These are phyloP conservation scores for Serilophus lunatus DNA, from an alignment of 2,113 vertebrate genomes.

Conservation along the genomic window DNA sequence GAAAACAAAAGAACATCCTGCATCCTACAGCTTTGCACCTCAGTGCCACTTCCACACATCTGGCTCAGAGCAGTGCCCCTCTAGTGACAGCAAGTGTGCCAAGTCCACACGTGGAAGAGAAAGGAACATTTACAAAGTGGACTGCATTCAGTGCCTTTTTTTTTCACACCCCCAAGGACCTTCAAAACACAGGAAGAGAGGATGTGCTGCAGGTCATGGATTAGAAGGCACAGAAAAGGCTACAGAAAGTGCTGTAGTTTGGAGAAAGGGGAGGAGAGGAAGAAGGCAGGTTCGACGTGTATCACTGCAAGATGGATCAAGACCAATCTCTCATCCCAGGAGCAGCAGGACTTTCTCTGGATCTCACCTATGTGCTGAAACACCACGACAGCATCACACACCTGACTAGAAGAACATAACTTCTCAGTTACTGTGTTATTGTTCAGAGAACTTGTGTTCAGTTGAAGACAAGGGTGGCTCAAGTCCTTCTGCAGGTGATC, in stretches of 20 bases:
- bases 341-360: not conserved
- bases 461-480: not conserved
- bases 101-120: not conserved
- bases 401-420: not conserved
- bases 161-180: not conserved
- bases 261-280: not conserved
- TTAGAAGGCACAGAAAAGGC: not conserved
- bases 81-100: not conserved
- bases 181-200: not conserved
- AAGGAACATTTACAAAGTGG: not conserved
- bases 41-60: not conserved
- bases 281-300: not conserved
- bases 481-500: not conserved
- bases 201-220: not conserved
- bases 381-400: not conserved
- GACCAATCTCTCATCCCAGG: not conserved
- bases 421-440: too few species aligned
- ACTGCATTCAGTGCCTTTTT: not conserved
- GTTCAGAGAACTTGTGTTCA: not conserved
- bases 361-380: not conserved
- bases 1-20: not conserved
- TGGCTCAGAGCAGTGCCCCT: not conserved
- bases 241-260: not conserved
- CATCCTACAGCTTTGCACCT: not conserved
- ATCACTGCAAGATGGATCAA: not conserved